Conservation (phyloP, 2,113 vertebrate genomes). For the Sarotherodon lohbergeri region DNA sequence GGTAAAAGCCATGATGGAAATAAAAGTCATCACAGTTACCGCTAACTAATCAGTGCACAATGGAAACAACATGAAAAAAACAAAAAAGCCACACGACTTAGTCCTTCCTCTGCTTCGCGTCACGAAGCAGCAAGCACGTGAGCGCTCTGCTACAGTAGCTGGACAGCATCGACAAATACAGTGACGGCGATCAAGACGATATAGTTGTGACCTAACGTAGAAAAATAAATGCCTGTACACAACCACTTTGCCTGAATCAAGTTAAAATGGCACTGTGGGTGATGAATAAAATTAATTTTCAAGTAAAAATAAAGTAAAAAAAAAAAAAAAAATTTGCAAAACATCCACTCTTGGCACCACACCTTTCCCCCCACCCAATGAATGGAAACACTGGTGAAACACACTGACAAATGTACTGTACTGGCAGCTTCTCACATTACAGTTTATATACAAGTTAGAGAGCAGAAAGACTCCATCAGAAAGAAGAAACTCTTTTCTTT, state of each 20-base stretch:
- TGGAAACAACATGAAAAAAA: constrained; percentile 72
- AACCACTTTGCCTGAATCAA: not conserved
- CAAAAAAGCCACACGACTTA: not conserved
- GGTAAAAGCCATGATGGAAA: not conserved
- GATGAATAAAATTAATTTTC: constrained; percentile 34
- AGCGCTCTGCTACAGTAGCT: constrained; percentile 55
- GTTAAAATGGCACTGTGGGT: constrained; percentile 44
- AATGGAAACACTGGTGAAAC: constrained; percentile 78
- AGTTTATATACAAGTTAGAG: constrained; percentile 69
- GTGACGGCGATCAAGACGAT: not conserved
- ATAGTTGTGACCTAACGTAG: not conserved
- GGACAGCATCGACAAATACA: constrained; percentile 28
- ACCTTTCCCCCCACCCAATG: constrained; percentile 57
- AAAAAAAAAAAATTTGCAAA: not conserved
- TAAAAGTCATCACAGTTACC: constrained; percentile 16
- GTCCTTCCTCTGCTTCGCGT: constrained; percentile 28
- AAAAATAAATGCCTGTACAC: constrained; percentile 22
- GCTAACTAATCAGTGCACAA: constrained; percentile 72
- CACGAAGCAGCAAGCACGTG: not conserved
- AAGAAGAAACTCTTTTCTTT: constrained; percentile 30
- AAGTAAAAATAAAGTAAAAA: constrained; percentile 28
- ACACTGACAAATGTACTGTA: constrained; percentile 65
- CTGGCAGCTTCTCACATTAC: constrained; percentile 68
- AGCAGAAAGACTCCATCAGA: constrained; percentile 51
- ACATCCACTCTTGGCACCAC: constrained; percentile 30